Conservation (phyloP, 2,888 invertebrate species). For the Eucera pruinosa region DNA sequence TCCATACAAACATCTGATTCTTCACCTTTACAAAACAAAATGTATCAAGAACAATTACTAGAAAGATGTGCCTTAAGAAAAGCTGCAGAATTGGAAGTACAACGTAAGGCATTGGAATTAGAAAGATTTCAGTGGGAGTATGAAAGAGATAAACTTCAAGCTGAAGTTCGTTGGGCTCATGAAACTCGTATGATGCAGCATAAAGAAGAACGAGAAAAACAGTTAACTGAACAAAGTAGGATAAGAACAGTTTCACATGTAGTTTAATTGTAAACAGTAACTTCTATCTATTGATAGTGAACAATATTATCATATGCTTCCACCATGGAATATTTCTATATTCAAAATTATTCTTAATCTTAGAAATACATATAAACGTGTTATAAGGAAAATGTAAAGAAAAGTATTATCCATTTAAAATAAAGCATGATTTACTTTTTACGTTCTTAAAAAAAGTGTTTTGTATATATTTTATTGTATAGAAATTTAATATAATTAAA, state of each 20-base stretch:
- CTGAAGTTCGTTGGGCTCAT: conserved; percentile 75
- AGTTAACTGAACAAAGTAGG: conserved; percentile 71
- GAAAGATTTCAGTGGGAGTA: conserved; percentile 77
- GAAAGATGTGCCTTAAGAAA: conserved; percentile 74
- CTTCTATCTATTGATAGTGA: conserved; percentile 3
- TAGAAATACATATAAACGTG: background rate
- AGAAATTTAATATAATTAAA: too few species aligned
- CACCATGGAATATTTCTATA: background rate
- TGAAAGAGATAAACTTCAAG: conserved; percentile 75
- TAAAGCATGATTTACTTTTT: conserved; percentile 6
- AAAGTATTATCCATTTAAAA: background rate
- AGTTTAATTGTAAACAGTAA: conserved; percentile 9
- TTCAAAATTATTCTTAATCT: background rate
- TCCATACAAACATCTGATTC: conserved; percentile 54
- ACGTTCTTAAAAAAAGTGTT: background rate
- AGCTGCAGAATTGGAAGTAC: conserved; percentile 76
- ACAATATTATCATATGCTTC: background rate
- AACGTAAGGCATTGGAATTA: conserved; percentile 75
- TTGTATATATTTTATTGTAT: background rate
- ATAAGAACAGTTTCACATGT: conserved; percentile 42
- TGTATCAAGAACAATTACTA: conserved; percentile 75
- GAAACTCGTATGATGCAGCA: conserved; percentile 78
- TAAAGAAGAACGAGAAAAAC: conserved; percentile 75
- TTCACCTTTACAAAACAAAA: conserved; percentile 74
- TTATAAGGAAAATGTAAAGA: conserved; percentile 2